phyloP scores from a whole-genome alignment of 2,113 vertebrate genomes.

The Lophotis ruficrista region DNA sequence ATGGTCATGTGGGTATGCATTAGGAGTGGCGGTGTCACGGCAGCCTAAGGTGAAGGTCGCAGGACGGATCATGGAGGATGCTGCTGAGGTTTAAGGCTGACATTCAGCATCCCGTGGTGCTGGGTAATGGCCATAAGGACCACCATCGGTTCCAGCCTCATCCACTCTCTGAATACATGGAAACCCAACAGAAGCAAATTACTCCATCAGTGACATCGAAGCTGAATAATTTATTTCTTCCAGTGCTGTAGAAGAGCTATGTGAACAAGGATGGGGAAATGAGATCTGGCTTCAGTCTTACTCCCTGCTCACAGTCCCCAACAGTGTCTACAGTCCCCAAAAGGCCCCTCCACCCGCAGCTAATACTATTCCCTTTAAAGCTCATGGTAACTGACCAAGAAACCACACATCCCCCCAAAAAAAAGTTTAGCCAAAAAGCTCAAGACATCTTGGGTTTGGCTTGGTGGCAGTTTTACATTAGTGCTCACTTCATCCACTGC shows the following conservation, averaged over 20 bases:
- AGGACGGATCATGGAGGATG: neutral
- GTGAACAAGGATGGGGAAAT: neutral
- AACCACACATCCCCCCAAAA: fast-evolving
- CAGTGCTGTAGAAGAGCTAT: neutral
- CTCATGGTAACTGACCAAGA: neutral
- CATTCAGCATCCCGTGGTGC: neutral
- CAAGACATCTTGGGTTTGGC: neutral
- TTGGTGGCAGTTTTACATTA: neutral
- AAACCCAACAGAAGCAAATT: neutral
- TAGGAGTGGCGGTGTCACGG: neutral
- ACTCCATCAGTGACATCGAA: neutral
- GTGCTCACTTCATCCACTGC: neutral
- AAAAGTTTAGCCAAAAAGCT: neutral
- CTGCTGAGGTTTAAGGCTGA: neutral
- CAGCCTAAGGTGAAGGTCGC: neutral
- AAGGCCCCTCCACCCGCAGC: neutral
- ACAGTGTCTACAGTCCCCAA: neutral
- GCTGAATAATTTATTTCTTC: neutral
- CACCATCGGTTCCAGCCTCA: neutral
- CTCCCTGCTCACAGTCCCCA: neutral
- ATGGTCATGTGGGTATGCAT: neutral
- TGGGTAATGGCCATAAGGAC: neutral
- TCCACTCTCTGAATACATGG: neutral
- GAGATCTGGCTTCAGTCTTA: neutral
- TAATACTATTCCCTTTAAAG: neutral